Evolutionary conservation across 1,140 invertebrate species (phyloP).

Genomic region (Trichonephila inaurata): DNA sequence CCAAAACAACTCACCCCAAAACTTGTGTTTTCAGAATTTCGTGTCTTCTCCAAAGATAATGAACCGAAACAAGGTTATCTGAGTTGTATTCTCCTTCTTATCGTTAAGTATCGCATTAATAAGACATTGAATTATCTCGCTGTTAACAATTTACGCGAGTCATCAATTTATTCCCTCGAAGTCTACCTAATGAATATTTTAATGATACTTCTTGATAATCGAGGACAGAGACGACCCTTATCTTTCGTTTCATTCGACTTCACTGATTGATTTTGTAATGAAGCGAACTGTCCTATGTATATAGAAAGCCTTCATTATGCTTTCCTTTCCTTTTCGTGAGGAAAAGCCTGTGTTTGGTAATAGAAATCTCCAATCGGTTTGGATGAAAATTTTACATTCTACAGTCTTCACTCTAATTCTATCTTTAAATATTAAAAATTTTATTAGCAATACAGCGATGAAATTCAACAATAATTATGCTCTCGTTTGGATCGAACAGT

Average conservation of each 20-base stretch:
- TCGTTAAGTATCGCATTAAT: constrained; percentile 57
- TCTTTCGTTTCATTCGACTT: constrained; percentile 52
- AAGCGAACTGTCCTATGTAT: constrained; percentile 25
- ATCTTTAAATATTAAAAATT: too few relatives aligned
- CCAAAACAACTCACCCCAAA: too few relatives aligned
- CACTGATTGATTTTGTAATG: constrained; percentile 73
- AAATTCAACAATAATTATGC: too few relatives aligned
- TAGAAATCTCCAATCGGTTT: too few relatives aligned
- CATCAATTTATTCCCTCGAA: constrained; percentile 65
- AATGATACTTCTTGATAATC: neutral
- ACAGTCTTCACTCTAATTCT: too few relatives aligned
- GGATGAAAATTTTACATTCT: too few relatives aligned
- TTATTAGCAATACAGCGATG: too few relatives aligned
- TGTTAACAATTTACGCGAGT: constrained; percentile 15
- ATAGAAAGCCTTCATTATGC: neutral
- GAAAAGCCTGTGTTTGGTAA: too few relatives aligned
- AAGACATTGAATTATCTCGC: constrained; percentile 53
- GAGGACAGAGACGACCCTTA: neutral
- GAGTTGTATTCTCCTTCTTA: constrained; percentile 32
- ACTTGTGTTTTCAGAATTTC: too few relatives aligned
- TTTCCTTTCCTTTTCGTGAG: too few relatives aligned
- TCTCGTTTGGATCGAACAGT: too few relatives aligned
- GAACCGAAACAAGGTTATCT: constrained; percentile 52
- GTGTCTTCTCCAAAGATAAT: neutral
- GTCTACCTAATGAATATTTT: constrained; percentile 63